A percentile compares a stretch with the other conserved stretches of the same genome.
These are phyloP conservation scores for Nasonia giraulti DNA, from an alignment of 1,140 invertebrate species.

Conservation along the genomic window DNA sequence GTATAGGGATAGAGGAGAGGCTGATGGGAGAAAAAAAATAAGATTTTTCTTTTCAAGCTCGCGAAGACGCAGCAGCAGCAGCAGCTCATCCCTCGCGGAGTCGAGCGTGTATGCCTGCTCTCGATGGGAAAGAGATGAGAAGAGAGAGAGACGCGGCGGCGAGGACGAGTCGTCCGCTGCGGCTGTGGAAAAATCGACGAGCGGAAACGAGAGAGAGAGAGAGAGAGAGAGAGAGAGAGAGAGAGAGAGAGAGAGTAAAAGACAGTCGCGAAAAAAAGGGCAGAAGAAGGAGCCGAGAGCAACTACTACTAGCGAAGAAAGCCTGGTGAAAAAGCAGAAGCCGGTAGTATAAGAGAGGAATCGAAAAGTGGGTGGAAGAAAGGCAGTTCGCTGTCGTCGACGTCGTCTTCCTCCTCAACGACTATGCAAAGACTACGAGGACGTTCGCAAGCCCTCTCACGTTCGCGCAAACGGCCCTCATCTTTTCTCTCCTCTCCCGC, in stretches of 20 bases:
- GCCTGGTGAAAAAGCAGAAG: background rate
- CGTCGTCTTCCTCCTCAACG: background rate
- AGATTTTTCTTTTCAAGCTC: background rate
- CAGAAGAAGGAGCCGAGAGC: background rate
- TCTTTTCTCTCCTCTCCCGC: constrained; percentile 19
- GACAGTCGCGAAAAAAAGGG: background rate
- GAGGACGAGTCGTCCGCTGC: background rate
- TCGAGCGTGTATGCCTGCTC: background rate
- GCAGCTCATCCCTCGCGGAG: background rate
- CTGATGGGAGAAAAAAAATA: background rate
- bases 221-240: too few species aligned
- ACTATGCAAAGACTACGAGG: constrained; percentile 14
- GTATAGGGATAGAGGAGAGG: background rate
- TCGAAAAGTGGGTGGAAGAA: constrained; percentile 1
- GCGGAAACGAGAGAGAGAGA: background rate
- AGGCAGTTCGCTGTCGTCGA: background rate
- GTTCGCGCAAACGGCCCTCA: constrained; percentile 45
- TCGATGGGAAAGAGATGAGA: background rate
- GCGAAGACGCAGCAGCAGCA: background rate
- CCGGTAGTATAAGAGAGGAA: background rate
- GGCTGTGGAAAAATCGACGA: background rate
- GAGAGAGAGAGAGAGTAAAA: background rate
- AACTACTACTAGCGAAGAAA: constrained; percentile 16
- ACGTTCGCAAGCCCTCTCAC: constrained; percentile 20
- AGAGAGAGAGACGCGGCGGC: background rate